Base-by-base conservation (phyloP, 1,140 invertebrate species). In the Episyrphus balteatus region DNA sequence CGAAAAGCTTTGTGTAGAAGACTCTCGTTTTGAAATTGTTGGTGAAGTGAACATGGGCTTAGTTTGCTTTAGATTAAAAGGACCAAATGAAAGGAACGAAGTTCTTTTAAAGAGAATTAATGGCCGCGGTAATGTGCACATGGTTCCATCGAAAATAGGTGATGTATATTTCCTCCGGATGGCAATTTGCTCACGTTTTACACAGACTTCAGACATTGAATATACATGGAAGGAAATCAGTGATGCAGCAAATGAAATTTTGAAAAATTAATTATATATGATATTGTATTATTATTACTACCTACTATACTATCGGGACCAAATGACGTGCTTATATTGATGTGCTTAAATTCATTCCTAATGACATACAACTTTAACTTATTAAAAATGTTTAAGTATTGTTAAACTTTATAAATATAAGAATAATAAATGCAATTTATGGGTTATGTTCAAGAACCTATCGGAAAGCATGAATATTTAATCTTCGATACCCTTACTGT, bases 41-140 rank as follows among this genome's bases (percentile, higher is more conserved):
- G 81, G 82, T 43, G 87, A 95, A 60, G 88, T 92, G 2, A 72
- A 84, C 14, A 79, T 98, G 77, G 94, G 92, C 5, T 72, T 98
- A 2, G 92, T 96, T 42, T 98, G 93, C 64, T 98, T 97, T 72
- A 78, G 91, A 49, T 63, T 97, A 2, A 96, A 94, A 75, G 87
- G 82, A 5, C 72, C 76, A 7, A 96, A 97, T 61, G 82, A 87
- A 51, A 55, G 78, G 1, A 98, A 91, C 58, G 92, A 98, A 63
- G 70, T 72, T 1, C 70, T 98, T 0, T 65, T 94, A 37, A 87
- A 90, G 59, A 77, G 75, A 39, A 88, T 99, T 39, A 98, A 98
- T 60, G 85, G 84, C 0, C 83, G 89, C 33, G 87, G 90, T 15
- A 83, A 90, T 55, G 97, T 99, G 8, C 21, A 26, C 21, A 26